These are phyloP conservation scores for Synergus japonicus DNA, from an alignment of 2,888 invertebrate species.

Conservation along the genomic window DNA sequence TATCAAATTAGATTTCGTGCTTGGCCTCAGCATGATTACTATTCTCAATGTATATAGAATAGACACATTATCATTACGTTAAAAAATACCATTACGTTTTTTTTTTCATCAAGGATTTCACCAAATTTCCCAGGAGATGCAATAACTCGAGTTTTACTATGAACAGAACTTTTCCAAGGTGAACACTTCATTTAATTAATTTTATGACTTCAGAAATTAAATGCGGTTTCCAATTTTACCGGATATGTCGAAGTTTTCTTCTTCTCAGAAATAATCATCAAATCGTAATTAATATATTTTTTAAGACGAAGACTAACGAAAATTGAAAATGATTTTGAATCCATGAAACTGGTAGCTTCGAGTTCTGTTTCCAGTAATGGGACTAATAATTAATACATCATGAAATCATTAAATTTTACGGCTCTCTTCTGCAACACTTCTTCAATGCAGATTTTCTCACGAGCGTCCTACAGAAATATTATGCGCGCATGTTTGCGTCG, in stretches of 20 bases:
- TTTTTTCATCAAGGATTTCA: not conserved
- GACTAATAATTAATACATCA: no score
- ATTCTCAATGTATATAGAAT: slow-evolving; percentile 11
- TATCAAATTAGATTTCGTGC: slow-evolving; percentile 15
- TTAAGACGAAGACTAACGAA: no score
- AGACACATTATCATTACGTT: not conserved
- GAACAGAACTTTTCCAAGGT: not conserved
- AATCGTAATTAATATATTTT: no score
- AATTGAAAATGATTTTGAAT: no score
- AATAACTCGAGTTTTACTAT: slow-evolving; percentile 13
- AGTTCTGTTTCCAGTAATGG: not conserved
- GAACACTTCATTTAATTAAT: slow-evolving; percentile 12
- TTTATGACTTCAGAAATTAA: not conserved
- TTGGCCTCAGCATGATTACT: not conserved
- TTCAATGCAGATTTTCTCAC: slow-evolving; percentile 22
- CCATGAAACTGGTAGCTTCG: no score
- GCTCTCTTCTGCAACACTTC: not conserved
- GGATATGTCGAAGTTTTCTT: not conserved
- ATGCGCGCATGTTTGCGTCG: slow-evolving; percentile 12
- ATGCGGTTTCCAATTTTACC: not conserved
- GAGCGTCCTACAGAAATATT: slow-evolving; percentile 16
- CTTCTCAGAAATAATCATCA: not conserved
- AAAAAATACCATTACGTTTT: slow-evolving; percentile 3
- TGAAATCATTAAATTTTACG: not conserved
- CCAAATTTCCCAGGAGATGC: slow-evolving; percentile 1